Evolutionary conservation across 2,113 vertebrate genomes (phyloP), one percentile per base, ranked within the genome.

Genomic region (Propithecus coquereli): DNA sequence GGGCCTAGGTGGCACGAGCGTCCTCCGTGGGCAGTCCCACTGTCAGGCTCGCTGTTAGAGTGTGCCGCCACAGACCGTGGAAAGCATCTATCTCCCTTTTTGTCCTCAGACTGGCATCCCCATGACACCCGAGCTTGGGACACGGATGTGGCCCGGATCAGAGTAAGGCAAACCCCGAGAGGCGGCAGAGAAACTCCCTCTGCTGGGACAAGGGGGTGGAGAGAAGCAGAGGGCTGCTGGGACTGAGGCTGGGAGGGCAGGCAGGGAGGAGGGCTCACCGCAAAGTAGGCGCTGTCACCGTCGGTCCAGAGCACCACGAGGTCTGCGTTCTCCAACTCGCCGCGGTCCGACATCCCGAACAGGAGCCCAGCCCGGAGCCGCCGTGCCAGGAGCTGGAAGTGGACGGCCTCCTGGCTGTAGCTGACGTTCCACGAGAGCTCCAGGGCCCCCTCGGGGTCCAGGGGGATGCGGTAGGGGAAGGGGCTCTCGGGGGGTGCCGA

Each of bases 371-470:
- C 98, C 16, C 30, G 95, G 65, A 98, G 97, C 14, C 98, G 81
- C 5, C 84, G 98, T 70, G 98, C 27, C 86, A 97, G 97, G 43
- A 99, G 98, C 98, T 98, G 98, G 98, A 99, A 99, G 82, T 99
- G 96, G 25, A 99, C 59, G 0, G 95, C 98, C 97, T 99, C 98
- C 71, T 96, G 70, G 0, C 90, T 22, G 1, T 99, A 99, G 97
- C 99, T 99, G 98, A 99, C 89, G 0, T 99, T 99, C 99, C 99
- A 99, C 40, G 98, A 99, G n/a, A 99, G 99, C 94, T 99, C 98
- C 23, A 99, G 98, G 73, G 98, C 52, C 5, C 99, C 99, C 0
- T 97, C 97, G 0, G 99, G 99, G 94, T 99, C 99, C 27, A 99
- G 98, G 6, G 98, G 99, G 34, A 99, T 98, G 1, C 79, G 99